A percentile compares a stretch with the other conserved stretches of the same genome.
Evolutionary conservation across 2,113 vertebrate genomes (phyloP).

Genomic region (Psittacara wagleri): DNA sequence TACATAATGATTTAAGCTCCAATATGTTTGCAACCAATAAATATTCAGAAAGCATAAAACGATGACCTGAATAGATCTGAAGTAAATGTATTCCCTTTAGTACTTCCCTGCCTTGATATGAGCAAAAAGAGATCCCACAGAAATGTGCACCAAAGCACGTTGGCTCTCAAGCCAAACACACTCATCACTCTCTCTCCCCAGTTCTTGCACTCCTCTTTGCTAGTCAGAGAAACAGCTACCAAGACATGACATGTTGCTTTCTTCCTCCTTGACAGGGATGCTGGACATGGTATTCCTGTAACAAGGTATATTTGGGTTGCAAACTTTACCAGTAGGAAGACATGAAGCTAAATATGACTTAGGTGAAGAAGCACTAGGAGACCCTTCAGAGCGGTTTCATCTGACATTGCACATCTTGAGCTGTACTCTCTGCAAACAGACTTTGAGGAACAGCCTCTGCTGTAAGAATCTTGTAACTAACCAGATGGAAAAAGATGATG

Average conservation of each 20-base stretch:
- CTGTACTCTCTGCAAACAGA: neutral
- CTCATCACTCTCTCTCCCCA: neutral
- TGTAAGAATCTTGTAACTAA: neutral
- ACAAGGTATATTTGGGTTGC: neutral
- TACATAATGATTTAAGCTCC: neutral
- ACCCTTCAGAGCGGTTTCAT: neutral
- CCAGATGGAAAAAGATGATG: neutral
- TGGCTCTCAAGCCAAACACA: neutral
- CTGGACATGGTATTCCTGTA: neutral
- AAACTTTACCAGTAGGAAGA: neutral
- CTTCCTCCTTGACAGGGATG: neutral
- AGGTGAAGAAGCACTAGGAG: neutral
- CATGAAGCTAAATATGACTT: neutral
- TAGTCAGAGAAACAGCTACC: neutral
- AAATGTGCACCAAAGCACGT: neutral
- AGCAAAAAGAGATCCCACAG: neutral
- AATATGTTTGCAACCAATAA: slow-evolving; percentile 18
- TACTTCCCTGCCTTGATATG: neutral
- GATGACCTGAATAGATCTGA: neutral
- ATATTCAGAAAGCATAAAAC: neutral
- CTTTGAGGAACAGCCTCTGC: neutral
- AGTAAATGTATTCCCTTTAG: neutral
- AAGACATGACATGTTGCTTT: accelerated
- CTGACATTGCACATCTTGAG: neutral
- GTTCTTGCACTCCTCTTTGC: neutral